Evolutionary conservation across 1,140 invertebrate genomes (phyloP), one percentile per base, ranked within the genome.

Genomic region (Branchinecta lynchi): DNA sequence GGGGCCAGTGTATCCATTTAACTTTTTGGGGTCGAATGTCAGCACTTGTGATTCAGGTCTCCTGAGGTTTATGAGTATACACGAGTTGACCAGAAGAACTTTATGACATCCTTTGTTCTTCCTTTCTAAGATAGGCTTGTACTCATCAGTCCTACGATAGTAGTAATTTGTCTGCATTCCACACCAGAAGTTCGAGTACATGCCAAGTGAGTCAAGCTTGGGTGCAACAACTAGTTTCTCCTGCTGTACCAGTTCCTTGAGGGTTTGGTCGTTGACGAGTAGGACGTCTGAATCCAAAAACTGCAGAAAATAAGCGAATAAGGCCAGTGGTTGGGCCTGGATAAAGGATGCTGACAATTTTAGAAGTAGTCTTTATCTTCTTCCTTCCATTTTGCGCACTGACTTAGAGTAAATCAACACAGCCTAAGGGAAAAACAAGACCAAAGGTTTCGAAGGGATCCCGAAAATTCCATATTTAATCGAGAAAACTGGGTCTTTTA

Each of bases 111-210:
- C 93, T 3, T 77, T 76, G 66, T 85, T 83, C 73, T 91, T 82
- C 15, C 85, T 77, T 71, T 87, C 83, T 66, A 93, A 78, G 65
- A 96, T 93, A 0, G 86, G 84, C 73, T 87, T 85, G 75, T 97
- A 98, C 69, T 90, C 86, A 9, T 92, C 86, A 0, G 91, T 92
- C 77, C 93, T 81, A 67, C 84, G 77, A 76, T 98, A 98, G 77
- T 96, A 98, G 77, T 89, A 93, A 71, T 92, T 82, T 7, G 85
- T 79, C 2, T 86, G 86, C 89, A 96, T 94, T 10, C 89, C 93
- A 74, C 89, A 87, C 95, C 95, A 98, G 79, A 93, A 98, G 78
- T 98, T 98, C 17, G 92, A 93, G 78, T 96, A 97, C 44, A 91
- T 80, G 20, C 89, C 86, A 75, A 92, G 87, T 0, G 92, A 90